Evolutionary conservation across 2,888 invertebrate species (phyloP), one percentile per base, ranked within the genome.

Genomic region (Agriopis leucophaearia): DNA sequence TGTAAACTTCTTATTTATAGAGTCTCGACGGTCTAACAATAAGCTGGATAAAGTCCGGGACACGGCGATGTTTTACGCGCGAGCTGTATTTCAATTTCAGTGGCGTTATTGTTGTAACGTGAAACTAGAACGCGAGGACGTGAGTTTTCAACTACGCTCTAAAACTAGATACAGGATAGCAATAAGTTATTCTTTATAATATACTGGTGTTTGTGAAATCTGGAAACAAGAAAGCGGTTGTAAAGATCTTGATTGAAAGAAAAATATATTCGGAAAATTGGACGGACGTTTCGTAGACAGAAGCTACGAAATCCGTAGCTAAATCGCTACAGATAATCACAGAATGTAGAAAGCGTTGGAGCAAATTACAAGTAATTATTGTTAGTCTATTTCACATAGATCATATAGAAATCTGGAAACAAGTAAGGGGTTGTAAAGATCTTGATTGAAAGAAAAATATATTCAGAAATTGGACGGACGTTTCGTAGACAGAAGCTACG

Each of bases 1-100:
- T 80, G 77, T 82, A 81, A 81, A 81, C 70, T 74, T 66, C 51
- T 70, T 75, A 76, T 74, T 80, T 81, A 80, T 81, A 69, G 74
- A 70, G 74, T 73, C 78, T 74, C 74, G 16, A 65, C 69, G 70
- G 74, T 75, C 69, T 76, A 58, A 74, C 76, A 67, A 71, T 73
- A 70, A 74, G 69, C 69, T 69, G 64, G 63, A 61, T 72, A 72
- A 67, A 73, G 66, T 67, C 66, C 60, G 57, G 59, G 59, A 74
- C 70, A 74, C 59, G 65, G 51, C 50, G 35, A 16, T 44, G 55
- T 70, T 54, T 59, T 66, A 64, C 66, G 64, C 60, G 66, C 54
- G n/a, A 60, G 67, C 56, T 63, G 68, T 70, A 69, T 73, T 74
- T 71, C 73, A 71, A 73, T 74, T 65, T 69, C 36, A 66, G 66